These are phyloP conservation scores for Automeris io DNA, from an alignment of 2,888 invertebrate genomes.

Conservation along the genomic window DNA sequence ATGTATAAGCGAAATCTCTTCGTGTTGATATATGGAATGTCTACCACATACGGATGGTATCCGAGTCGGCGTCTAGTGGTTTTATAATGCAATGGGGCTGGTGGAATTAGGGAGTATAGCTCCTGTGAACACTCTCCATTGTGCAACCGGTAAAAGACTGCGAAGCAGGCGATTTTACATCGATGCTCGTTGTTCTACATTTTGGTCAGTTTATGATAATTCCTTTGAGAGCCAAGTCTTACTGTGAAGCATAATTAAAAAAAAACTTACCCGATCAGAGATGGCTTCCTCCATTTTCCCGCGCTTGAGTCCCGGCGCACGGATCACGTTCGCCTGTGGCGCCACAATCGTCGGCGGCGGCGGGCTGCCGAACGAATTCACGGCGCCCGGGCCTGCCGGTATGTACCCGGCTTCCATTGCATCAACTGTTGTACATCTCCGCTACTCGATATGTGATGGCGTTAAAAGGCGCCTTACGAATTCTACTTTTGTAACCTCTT, in stretches of 20 bases:
- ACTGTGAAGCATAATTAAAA: background rate
- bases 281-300: conserved; percentile 87
- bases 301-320: conserved; percentile 86
- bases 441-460: conserved; percentile 50
- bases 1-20: too few species aligned
- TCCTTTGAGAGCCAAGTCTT: too few species aligned
- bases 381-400: conserved; percentile 44
- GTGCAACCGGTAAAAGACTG: too few species aligned
- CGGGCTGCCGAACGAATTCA: conserved; percentile 25
- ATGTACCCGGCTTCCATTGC: conserved; percentile 70
- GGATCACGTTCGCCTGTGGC: conserved; percentile 80
- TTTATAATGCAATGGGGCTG: too few species aligned
- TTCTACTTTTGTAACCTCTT: too few species aligned
- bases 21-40: too few species aligned
- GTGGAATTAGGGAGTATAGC: too few species aligned
- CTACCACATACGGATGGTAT: too few species aligned
- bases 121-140: too few species aligned
- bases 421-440: conserved; percentile 37
- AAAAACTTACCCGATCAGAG: conserved; percentile 83
- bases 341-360: conserved; percentile 53
- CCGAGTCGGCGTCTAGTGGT: too few species aligned
- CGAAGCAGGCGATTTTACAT: too few species aligned
- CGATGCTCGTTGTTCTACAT: too few species aligned
- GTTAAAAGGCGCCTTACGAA: conserved; percentile 18
- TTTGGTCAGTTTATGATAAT: background rate